Base-by-base conservation (phyloP, 2,888 invertebrate species). In the Tetrapedia diversipes region DNA sequence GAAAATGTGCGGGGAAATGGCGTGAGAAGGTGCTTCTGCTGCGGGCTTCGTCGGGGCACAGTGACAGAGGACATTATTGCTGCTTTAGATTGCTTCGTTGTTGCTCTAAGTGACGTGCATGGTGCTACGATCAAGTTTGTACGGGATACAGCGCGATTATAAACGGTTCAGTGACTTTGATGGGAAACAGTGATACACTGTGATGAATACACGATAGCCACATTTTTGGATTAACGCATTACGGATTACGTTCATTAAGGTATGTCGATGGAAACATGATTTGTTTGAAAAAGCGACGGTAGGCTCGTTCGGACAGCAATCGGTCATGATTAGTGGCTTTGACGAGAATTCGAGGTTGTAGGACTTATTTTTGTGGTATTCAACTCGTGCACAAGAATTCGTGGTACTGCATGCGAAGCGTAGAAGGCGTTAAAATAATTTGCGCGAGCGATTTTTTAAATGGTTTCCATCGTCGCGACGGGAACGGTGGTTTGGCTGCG, bases 211-310 rank as follows among this genome's bases (percentile, higher is more conserved):
- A 57, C 54, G 27, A 39, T 71, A 22, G 53, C 37, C n/a, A 39
- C 56, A n/a, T 59, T 53, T 68, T 69, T 82, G 83, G 74, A 79
- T 81, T 79, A 81, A 47, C 27, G 34, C 37, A 24, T n/a, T 16
- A 45, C 32, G 72, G 82, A 79, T 75, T 71, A 49, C 56, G 10
- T 43, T 49, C 22, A 10, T 16, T 22, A 41, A 82, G 83, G 82
- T 82, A 77, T 22, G 68, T 34, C 37, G 4, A 19, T 34, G 8
- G 22, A 39, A 22, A 54, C 37, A 22, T 34, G 39, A 37, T 32
- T 29, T 32, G 16, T n/a, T 27, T 49, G 2, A 27, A 22, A 16
- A 32, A 19, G 10, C n/a, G n/a, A n/a, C n/a, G n/a, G n/a, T n/a
- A n/a, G 19, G n/a, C 19, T 43, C 47, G 49, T 51, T 75, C 61